These are phyloP conservation scores for Nymphalis urticae DNA, from an alignment of 2,888 invertebrate genomes.

Conservation along the genomic window DNA sequence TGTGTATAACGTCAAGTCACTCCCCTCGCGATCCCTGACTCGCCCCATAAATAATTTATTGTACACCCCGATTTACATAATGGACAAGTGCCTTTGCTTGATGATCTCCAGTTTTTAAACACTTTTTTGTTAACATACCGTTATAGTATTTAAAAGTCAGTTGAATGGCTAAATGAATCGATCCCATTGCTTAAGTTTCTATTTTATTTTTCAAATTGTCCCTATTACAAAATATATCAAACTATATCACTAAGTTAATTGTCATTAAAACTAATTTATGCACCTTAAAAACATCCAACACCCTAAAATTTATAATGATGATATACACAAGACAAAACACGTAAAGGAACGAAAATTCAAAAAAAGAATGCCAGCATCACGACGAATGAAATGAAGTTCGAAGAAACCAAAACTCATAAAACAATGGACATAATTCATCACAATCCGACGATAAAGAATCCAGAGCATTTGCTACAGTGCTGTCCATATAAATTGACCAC, in stretches of 20 bases:
- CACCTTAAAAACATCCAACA: too few species aligned
- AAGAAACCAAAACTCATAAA: neutral
- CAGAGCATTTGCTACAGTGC: slow-evolving; percentile 19
- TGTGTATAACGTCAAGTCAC: slow-evolving; percentile 44
- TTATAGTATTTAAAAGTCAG: neutral
- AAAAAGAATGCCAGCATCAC: too few species aligned
- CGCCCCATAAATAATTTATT: slow-evolving; percentile 45
- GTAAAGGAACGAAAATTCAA: too few species aligned
- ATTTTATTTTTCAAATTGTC: too few species aligned
- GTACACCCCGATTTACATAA: slow-evolving; percentile 44
- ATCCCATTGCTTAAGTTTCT: too few species aligned
- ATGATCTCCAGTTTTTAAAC: slow-evolving; percentile 35
- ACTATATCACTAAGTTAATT: too few species aligned
- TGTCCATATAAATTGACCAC: slow-evolving; percentile 29
- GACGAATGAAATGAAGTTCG: neutral
- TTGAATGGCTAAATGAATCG: neutral
- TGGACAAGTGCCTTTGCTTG: slow-evolving; percentile 38
- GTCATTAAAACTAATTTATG: too few species aligned
- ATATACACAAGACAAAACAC: too few species aligned
- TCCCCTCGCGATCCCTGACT: slow-evolving; percentile 25
- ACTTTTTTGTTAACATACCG: neutral
- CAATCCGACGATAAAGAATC: slow-evolving; percentile 5
- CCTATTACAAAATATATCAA: too few species aligned
- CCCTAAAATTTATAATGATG: too few species aligned
- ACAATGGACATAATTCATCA: slow-evolving; percentile 21